Percentiles rank a stretch among this genome's conserved stretches.
Evolutionary conservation across 2,797 vertebrate genomes (phyloP).

Genomic region (Gambusia yucatana): DNA sequence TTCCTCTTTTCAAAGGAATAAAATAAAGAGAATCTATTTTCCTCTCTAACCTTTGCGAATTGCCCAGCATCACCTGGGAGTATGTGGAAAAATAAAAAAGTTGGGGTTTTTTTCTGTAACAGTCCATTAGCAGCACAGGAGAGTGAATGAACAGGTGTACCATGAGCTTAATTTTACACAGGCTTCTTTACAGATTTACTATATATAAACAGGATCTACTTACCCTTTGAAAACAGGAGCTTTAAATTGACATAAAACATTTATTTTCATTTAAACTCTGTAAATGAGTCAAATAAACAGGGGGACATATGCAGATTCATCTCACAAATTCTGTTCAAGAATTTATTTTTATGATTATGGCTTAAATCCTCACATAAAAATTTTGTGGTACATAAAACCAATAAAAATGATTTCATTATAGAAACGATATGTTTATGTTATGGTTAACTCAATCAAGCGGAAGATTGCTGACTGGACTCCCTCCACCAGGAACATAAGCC

Average conservation of each 20-base stretch:
- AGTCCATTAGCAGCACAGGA: not conserved
- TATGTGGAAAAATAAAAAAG: constrained; percentile 16
- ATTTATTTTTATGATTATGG: not conserved
- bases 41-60: constrained; percentile 36
- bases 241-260: not conserved
- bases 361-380: not conserved
- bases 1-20: constrained; percentile 27
- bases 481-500: not conserved
- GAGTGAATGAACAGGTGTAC: constrained; percentile 11
- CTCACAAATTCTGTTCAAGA: not conserved
- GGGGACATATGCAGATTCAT: not conserved
- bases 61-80: constrained; percentile 41
- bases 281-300: not conserved
- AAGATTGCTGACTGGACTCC: not conserved
- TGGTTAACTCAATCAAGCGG: not conserved
- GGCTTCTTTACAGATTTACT: not conserved
- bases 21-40: constrained; percentile 37
- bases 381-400: not conserved
- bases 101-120: constrained; percentile 11
- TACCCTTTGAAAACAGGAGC: not conserved
- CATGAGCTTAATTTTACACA: not conserved
- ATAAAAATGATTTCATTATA: not conserved
- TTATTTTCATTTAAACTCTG: not conserved
- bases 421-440: not conserved
- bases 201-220: not conserved